These are phyloP conservation scores for Tenthredo distinguenda DNA, from an alignment of 2,888 invertebrate species.

Conservation along the genomic window DNA sequence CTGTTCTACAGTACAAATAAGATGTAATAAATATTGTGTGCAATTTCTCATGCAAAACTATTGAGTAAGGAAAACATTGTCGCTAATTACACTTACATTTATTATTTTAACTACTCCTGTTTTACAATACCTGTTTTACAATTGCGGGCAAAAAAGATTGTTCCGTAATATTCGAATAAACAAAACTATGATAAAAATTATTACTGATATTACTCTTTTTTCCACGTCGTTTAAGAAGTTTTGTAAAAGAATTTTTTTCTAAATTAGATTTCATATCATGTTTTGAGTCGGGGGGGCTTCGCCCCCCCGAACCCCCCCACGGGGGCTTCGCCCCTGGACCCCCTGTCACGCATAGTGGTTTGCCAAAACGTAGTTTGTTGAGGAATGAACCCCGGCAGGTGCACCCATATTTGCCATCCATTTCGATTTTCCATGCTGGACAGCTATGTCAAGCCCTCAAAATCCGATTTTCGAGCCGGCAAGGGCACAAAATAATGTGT, in stretches of 20 bases:
- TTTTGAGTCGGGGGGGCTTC: conserved; percentile 13
- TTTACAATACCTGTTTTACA: neutral
- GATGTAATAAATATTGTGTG: conserved; percentile 1
- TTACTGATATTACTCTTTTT: neutral
- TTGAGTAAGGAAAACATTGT: conserved; percentile 15
- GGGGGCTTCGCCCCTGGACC: neutral
- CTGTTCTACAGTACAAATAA: neutral
- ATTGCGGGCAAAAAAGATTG: conserved; percentile 7
- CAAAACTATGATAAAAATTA: conserved; percentile 9
- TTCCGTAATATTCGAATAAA: conserved; percentile 18
- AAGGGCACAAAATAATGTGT: conserved; percentile 20
- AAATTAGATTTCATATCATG: conserved; percentile 23
- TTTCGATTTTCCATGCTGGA: neutral
- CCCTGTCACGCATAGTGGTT: neutral
- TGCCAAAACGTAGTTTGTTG: too few species aligned
- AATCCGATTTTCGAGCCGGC: conserved; percentile 18
- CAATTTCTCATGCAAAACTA: conserved; percentile 14
- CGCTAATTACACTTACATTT: conserved; percentile 11
- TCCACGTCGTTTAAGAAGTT: neutral
- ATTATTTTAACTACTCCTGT: conserved; percentile 12
- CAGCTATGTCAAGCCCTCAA: conserved; percentile 16
- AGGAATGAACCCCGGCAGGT: too few species aligned
- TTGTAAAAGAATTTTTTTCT: neutral
- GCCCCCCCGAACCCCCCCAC: too few species aligned
- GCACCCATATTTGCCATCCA: neutral